phyloP scores from a whole-genome alignment of 2,797 vertebrate genomes.

The Hoplostethus mediterraneus region DNA sequence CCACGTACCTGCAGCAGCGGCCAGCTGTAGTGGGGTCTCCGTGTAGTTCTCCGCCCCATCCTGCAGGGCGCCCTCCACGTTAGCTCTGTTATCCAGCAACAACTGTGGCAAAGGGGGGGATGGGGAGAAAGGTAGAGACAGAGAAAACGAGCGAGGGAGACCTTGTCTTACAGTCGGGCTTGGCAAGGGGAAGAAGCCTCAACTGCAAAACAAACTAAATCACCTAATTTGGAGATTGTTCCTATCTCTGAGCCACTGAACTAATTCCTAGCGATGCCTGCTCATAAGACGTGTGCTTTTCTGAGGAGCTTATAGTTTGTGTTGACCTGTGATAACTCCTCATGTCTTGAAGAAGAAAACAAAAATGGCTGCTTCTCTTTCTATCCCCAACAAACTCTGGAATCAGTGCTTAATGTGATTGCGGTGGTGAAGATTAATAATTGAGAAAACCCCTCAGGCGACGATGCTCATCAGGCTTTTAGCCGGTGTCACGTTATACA shows the following conservation, averaged over 20 bases:
- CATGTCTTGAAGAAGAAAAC: slow-evolving; percentile 25
- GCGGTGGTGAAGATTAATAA: slow-evolving; percentile 46
- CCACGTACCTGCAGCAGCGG: slow-evolving; percentile 85
- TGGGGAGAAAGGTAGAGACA: slow-evolving; percentile 1
- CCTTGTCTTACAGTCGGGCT: slow-evolving; percentile 50
- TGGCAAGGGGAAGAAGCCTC: slow-evolving; percentile 33
- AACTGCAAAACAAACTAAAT: slow-evolving; percentile 16
- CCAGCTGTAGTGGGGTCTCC: slow-evolving; percentile 88
- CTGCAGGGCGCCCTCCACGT: slow-evolving; percentile 85
- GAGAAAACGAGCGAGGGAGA: slow-evolving; percentile 47
- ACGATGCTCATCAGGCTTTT: slow-evolving; percentile 46
- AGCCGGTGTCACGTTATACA: slow-evolving; percentile 40
- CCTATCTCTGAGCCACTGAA: slow-evolving; percentile 35
- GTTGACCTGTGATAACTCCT: slow-evolving; percentile 9
- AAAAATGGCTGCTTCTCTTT: slow-evolving; percentile 18
- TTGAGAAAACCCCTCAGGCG: slow-evolving; percentile 41
- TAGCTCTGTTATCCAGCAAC: slow-evolving; percentile 84
- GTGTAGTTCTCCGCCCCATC: slow-evolving; percentile 86
- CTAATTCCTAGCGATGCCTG: slow-evolving; percentile 36
- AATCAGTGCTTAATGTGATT: slow-evolving; percentile 24
- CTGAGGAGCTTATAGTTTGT: slow-evolving; percentile 28
- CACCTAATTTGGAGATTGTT: slow-evolving; percentile 24
- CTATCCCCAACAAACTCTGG: slow-evolving; percentile 14
- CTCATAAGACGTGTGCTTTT: slow-evolving; percentile 27
- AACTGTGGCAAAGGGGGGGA: slow-evolving; percentile 70